phyloP scores from a whole-genome alignment of 2,888 invertebrate genomes.

The Lepidocyrtoides sp. region DNA sequence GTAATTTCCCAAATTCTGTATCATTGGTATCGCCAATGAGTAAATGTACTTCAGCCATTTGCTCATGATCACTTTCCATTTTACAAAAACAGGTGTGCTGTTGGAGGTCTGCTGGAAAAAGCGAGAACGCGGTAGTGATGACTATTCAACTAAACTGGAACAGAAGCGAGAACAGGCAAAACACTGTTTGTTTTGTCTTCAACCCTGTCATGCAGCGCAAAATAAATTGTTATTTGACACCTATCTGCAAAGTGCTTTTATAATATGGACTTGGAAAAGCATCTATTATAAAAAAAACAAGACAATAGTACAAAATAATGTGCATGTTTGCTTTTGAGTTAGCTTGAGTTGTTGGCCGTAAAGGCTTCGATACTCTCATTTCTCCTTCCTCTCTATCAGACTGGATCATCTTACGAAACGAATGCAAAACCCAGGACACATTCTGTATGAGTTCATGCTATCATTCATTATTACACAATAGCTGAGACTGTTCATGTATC shows the following conservation, averaged over 20 bases:
- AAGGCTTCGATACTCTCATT: too few relatives aligned
- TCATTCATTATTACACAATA: too few relatives aligned
- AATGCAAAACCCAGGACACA: too few relatives aligned
- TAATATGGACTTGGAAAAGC: not conserved
- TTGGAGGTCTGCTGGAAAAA: not conserved
- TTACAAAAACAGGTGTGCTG: not conserved
- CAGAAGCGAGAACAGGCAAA: not conserved
- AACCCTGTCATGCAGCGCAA: not conserved
- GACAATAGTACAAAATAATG: too few relatives aligned
- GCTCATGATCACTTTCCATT: not conserved
- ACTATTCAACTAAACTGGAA: constrained; percentile 21
- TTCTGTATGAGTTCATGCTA: too few relatives aligned
- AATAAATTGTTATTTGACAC: constrained; percentile 69
- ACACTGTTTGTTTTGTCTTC: constrained; percentile 57
- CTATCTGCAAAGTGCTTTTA: constrained; percentile 12
- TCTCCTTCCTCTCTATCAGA: not conserved
- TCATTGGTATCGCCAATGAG: not conserved
- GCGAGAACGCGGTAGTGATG: not conserved
- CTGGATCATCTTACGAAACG: not conserved
- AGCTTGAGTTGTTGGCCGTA: not conserved
- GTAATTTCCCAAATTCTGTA: not conserved
- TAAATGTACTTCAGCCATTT: not conserved
- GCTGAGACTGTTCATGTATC: too few relatives aligned
- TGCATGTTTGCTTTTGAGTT: not conserved
- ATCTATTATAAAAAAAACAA: too few relatives aligned